Base-by-base conservation (phyloP, 2,888 invertebrate genomes). In the Macaria liturata region DNA sequence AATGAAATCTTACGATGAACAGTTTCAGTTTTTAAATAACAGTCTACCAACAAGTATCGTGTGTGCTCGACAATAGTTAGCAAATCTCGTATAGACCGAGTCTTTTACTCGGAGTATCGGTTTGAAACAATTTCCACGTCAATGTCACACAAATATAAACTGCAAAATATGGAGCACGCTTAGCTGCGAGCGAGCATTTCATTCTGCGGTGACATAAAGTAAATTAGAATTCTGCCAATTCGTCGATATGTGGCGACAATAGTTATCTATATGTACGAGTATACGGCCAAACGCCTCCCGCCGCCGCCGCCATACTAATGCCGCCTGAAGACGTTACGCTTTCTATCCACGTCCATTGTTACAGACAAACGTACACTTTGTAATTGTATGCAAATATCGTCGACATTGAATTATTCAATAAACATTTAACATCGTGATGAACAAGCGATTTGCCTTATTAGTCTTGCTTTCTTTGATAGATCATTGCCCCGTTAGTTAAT, bases 301-400 rank as follows among this genome's bases (percentile, higher is more conserved):
- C 49, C 50, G 49, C 8, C 49, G 40, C 55, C 55, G 47, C 49
- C 50, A 49, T 53, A 57, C 65, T 55, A 64, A 60, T 61, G 51
- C 57, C 43, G 62, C 54, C 51, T 55, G n/a, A 53, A 62, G 59
- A 71, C 72, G 77, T 75, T 74, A 75, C 81, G 81, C 81, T 81
- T 81, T 81, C 81, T 81, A 75, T 73, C 63, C 78, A 76, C 77
- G 74, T 69, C 71, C 68, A 76, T 77, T 68, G 77, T 75, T 75
- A 74, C 64, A 64, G 66, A 67, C 67, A 68, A 70, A 61, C 67
- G 64, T 63, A 70, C 71, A 70, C 64, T 71, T 68, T 64, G 68
- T 68, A 70, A 62, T 54, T 49, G 69, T 70, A 68, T 67, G 72
- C 68, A 70, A 70, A 70, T 62, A 65, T 59, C 70, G 62, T 62